phyloP scores from a whole-genome alignment of 2,797 vertebrate species.

The Spinus olivaceus region DNA sequence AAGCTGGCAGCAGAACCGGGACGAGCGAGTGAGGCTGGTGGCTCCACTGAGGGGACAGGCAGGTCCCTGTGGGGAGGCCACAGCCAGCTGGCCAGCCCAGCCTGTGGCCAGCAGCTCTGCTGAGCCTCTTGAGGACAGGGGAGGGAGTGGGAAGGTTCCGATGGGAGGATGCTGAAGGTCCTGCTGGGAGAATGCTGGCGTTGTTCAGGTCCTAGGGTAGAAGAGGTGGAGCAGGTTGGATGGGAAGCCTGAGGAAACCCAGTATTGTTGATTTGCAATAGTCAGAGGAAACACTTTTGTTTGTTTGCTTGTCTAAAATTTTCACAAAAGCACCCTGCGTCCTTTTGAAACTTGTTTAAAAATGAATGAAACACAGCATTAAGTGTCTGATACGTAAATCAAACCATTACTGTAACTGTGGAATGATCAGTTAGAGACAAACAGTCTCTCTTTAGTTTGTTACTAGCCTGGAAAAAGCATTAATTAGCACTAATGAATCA shows the following conservation, averaged over 20 bases:
- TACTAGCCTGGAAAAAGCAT: conserved; percentile 69
- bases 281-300: background rate
- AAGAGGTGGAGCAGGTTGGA: background rate
- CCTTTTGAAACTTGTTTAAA: conserved; percentile 38
- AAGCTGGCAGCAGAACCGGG: background rate
- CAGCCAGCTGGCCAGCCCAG: background rate
- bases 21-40: rapidly evolving
- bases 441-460: conserved; percentile 58
- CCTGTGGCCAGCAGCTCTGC: background rate
- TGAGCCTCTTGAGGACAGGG: rapidly evolving
- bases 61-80: background rate
- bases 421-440: conserved; percentile 69
- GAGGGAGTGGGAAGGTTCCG: rapidly evolving
- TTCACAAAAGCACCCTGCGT: background rate
- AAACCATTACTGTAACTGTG: conserved; percentile 67
- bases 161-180: background rate
- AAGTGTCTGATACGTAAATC: conserved; percentile 58
- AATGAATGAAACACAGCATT: conserved; percentile 40
- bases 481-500: conserved; percentile 80
- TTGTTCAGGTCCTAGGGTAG: background rate
- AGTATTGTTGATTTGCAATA: background rate
- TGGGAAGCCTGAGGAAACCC: background rate
- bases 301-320: background rate
- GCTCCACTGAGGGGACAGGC: rapidly evolving
- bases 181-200: rapidly evolving